Conservation (phyloP, 2,797 vertebrate species). For the Cichlasoma orientale region DNA sequence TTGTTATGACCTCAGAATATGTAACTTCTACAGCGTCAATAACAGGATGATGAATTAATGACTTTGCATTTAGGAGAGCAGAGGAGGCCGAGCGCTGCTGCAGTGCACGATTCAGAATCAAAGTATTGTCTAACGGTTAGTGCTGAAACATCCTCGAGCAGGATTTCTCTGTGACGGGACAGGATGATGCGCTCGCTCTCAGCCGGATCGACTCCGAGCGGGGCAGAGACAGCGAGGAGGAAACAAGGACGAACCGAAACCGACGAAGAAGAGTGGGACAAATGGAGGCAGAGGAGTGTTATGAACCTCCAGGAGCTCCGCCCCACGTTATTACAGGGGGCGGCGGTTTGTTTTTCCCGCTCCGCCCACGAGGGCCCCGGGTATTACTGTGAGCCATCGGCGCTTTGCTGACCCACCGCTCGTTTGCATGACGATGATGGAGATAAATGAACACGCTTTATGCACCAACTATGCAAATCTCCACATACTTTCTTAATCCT, state of each 20-base stretch:
- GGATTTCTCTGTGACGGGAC: not conserved
- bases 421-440: rapidly evolving
- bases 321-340: not conserved
- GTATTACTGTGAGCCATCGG: no score
- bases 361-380: no score
- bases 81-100: not conserved
- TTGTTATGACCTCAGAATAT: slow-evolving; percentile 31
- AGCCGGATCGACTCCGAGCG: not conserved
- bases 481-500: no score
- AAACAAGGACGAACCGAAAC: not conserved
- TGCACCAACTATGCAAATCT: not conserved
- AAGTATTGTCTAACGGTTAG: not conserved
- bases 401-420: no score
- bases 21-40: not conserved
- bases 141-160: not conserved
- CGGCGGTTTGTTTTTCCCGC: not conserved
- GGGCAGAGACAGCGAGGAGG: no score
- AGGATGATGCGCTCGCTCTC: not conserved
- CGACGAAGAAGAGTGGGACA: no score
- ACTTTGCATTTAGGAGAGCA: slow-evolving; percentile 8
- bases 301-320: not conserved
- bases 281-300: not conserved
- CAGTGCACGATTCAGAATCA: not conserved
- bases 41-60: slow-evolving; percentile 2
- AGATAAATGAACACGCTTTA: not conserved